Evolutionary conservation across 2,113 vertebrate species (phyloP).

Genomic region (Ardeotis arabs): DNA sequence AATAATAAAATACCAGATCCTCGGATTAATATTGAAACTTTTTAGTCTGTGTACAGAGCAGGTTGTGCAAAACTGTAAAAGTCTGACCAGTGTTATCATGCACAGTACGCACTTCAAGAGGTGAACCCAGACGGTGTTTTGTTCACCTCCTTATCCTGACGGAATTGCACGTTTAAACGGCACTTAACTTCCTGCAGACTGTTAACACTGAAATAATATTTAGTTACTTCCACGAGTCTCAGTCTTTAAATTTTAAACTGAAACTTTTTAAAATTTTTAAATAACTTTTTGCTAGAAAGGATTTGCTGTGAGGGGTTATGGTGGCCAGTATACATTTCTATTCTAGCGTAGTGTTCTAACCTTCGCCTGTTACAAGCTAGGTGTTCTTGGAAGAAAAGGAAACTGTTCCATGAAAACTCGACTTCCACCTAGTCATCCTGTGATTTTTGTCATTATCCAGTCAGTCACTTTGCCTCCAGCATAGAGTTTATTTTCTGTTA

Average conservation of each 20-base stretch:
- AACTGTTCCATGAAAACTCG: not conserved
- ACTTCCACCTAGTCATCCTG: not conserved
- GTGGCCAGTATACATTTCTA: not conserved
- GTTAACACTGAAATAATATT: not conserved
- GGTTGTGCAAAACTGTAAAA: not conserved
- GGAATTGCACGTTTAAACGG: not conserved
- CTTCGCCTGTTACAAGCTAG: not conserved
- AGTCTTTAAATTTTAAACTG: not conserved
- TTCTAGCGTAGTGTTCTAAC: not conserved
- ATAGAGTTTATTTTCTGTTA: not conserved
- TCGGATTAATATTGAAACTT: not conserved
- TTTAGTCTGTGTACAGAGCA: not conserved
- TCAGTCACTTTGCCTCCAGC: not conserved
- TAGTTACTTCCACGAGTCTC: not conserved
- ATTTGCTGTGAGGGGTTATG: not conserved
- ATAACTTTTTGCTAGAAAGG: not conserved
- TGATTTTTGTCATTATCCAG: not conserved
- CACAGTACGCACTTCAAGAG: fast-evolving
- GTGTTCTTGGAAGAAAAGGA: not conserved
- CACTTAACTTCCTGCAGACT: not conserved
- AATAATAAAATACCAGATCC: not conserved
- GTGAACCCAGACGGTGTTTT: not conserved
- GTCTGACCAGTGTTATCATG: not conserved
- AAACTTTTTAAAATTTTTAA: not conserved
- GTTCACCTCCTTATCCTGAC: not conserved